Evolutionary conservation across 2,797 vertebrate genomes (phyloP).

Genomic region (Trematomus bernacchii): DNA sequence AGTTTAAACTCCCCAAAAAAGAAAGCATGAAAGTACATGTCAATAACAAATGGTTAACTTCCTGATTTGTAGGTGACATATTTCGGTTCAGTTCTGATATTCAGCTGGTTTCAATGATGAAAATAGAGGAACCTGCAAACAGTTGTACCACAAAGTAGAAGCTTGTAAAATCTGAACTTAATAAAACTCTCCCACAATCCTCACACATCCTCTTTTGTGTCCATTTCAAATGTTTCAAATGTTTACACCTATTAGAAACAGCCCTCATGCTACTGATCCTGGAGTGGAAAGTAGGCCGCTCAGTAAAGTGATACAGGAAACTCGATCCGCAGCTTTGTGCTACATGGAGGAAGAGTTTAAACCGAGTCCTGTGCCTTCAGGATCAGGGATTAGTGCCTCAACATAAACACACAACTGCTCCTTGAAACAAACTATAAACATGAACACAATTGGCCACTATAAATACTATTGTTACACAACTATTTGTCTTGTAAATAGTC

Average conservation of each 20-base stretch:
- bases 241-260: neutral
- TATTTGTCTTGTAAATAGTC: neutral
- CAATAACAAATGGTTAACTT: neutral
- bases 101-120: neutral
- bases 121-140: conserved; percentile 32
- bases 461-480: neutral
- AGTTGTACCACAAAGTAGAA: neutral
- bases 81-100: neutral
- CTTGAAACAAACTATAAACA: no score
- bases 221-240: neutral
- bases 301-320: conserved; percentile 66
- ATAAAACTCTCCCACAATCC: neutral
- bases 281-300: conserved; percentile 31
- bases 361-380: conserved; percentile 4
- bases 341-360: conserved; percentile 24
- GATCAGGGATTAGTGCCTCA: conserved; percentile 24
- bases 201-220: neutral
- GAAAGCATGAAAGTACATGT: neutral
- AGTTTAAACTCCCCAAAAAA: neutral
- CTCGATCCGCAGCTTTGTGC: conserved; percentile 56
- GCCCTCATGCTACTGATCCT: neutral
- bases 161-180: neutral
- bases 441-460: neutral
- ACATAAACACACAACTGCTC: neutral
- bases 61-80: no score